Conservation (phyloP, 2,797 vertebrate genomes). For the Phataginus tetradactyla region DNA sequence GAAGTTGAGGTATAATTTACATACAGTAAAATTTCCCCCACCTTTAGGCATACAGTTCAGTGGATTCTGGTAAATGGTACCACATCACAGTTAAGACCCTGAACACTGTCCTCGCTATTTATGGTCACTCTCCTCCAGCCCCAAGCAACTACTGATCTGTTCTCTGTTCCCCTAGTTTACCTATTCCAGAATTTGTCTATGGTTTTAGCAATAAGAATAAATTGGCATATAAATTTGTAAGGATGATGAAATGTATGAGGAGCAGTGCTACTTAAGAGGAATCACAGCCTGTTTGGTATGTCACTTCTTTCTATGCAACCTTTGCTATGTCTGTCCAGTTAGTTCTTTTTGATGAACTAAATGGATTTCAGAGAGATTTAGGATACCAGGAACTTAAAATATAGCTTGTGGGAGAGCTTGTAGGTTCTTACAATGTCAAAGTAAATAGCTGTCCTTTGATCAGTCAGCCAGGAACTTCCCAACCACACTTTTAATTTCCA, state of each 20-base stretch:
- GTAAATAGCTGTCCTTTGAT: not conserved
- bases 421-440: not conserved
- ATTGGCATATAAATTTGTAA: not conserved
- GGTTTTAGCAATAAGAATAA: not conserved
- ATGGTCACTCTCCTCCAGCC: not conserved
- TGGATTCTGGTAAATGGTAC: not conserved
- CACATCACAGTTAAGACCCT: not conserved
- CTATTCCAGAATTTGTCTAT: not conserved
- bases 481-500: not conserved
- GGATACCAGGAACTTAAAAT: not conserved
- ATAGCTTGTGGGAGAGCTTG: not conserved
- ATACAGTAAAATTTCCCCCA: not conserved
- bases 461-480: not conserved
- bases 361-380: not conserved
- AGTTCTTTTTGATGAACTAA: slow-evolving; percentile 4
- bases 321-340: not conserved
- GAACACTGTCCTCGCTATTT: not conserved
- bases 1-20: not conserved
- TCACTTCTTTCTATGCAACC: not conserved
- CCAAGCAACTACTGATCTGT: not conserved
- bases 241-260: not conserved
- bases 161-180: not conserved
- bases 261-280: not conserved
- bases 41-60: not conserved
- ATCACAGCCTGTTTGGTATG: not conserved